phyloP scores from a whole-genome alignment of 2,888 invertebrate species.

The Plagiodera versicolora region DNA sequence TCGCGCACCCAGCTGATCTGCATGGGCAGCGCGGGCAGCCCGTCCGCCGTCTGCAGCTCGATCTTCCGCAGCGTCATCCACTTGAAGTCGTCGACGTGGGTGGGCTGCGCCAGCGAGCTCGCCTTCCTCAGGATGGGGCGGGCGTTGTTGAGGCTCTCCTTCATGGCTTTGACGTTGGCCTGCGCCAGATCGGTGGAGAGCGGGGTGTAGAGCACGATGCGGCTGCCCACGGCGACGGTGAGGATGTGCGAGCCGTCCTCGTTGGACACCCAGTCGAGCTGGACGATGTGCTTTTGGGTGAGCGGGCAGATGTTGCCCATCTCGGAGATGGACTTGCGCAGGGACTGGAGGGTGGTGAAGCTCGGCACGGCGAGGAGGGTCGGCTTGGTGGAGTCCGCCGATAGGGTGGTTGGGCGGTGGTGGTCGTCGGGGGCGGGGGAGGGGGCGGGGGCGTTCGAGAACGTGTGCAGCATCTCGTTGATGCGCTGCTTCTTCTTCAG shows the following conservation, averaged over 20 bases:
- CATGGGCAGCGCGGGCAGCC: slow-evolving; percentile 95
- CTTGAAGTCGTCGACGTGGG: slow-evolving; percentile 88
- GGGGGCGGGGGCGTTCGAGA: slow-evolving; percentile 65
- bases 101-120: slow-evolving; percentile 85
- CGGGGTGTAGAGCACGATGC: slow-evolving; percentile 89
- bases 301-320: slow-evolving; percentile 89
- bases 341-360: slow-evolving; percentile 84
- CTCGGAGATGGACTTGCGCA: slow-evolving; percentile 86
- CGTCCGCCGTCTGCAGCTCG: slow-evolving; percentile 90
- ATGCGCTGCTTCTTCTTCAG: slow-evolving; percentile 81
- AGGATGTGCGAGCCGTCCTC: slow-evolving; percentile 98
- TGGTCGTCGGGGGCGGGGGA: slow-evolving; percentile 87
- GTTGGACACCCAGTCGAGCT: slow-evolving; percentile 98
- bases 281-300: slow-evolving; percentile 90
- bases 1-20: slow-evolving; percentile 98
- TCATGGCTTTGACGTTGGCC: slow-evolving; percentile 77
- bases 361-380: slow-evolving; percentile 82
- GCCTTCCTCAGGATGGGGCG: slow-evolving; percentile 86
- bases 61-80: slow-evolving; percentile 96
- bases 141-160: slow-evolving; percentile 78
- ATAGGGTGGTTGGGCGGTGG: slow-evolving; percentile 75
- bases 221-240: slow-evolving; percentile 93
- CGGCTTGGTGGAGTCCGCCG: slow-evolving; percentile 50
- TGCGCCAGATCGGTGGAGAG: slow-evolving; percentile 94
- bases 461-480: slow-evolving; percentile 79